These are phyloP conservation scores for Paramisgurnus dabryanus DNA, from an alignment of 2,113 vertebrate species.

Conservation along the genomic window DNA sequence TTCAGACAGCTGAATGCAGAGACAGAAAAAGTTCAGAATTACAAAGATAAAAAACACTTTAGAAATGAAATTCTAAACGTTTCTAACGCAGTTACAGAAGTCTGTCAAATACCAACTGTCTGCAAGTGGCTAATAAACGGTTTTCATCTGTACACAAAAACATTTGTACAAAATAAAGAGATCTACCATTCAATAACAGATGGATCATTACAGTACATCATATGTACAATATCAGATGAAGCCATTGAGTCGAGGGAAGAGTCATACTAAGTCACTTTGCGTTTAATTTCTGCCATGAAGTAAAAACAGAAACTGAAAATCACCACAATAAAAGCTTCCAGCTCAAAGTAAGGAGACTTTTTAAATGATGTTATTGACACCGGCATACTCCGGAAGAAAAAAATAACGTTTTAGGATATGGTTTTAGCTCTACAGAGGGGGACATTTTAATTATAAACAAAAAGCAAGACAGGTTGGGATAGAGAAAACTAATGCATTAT, in stretches of 20 bases:
- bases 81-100: constrained; percentile 69
- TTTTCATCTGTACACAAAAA: constrained; percentile 91
- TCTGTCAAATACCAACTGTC: constrained; percentile 67
- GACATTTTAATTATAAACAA: constrained; percentile 77
- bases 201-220: constrained; percentile 93
- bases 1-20: constrained; percentile 63
- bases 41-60: constrained; percentile 64
- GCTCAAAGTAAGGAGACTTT: constrained; percentile 61
- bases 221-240: constrained; percentile 97
- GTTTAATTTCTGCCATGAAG: constrained; percentile 71
- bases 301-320: constrained; percentile 62
- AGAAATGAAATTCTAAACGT: constrained; percentile 61
- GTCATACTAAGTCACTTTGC: constrained; percentile 88
- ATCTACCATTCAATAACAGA: constrained; percentile 97
- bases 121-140: constrained; percentile 68
- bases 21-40: constrained; percentile 60
- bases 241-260: constrained; percentile 81
- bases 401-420: neutral
- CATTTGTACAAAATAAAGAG: constrained; percentile 98
- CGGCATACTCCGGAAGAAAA: constrained; percentile 1
- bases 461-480: constrained; percentile 70
- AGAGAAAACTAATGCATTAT: constrained; percentile 68
- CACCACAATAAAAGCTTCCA: constrained; percentile 67
- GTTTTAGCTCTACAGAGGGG: constrained; percentile 25
- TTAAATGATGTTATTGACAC: constrained; percentile 75